These are phyloP conservation scores for Noctua janthe DNA, from an alignment of 2,888 invertebrate genomes.

Conservation along the genomic window DNA sequence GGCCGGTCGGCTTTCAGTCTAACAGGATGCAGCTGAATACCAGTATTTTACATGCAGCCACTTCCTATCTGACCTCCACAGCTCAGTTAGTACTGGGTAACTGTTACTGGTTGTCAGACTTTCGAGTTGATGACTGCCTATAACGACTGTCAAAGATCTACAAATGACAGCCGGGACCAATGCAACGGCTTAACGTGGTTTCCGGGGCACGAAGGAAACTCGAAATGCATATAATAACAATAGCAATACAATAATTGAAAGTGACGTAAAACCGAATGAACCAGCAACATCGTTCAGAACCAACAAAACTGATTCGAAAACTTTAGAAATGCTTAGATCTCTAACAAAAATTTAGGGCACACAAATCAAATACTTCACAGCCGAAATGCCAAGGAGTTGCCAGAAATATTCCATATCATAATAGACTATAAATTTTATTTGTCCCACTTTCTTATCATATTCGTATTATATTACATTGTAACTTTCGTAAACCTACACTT, in stretches of 20 bases:
- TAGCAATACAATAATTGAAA: neutral
- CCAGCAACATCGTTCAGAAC: neutral
- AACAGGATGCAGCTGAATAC: too few relatives aligned
- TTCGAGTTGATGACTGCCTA: too few relatives aligned
- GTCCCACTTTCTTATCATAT: conserved; percentile 52
- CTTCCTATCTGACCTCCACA: too few relatives aligned
- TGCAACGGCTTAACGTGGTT: too few relatives aligned
- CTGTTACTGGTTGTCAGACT: too few relatives aligned
- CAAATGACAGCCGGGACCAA: too few relatives aligned
- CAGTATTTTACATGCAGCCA: too few relatives aligned
- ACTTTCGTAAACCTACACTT: conserved; percentile 39
- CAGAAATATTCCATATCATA: conserved; percentile 59
- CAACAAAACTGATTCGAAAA: conserved; percentile 12
- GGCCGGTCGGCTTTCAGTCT: too few relatives aligned
- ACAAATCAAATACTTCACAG: conserved; percentile 59
- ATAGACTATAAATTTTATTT: conserved; percentile 67
- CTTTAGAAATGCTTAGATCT: conserved; percentile 43
- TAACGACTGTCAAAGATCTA: too few relatives aligned
- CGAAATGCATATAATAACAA: too few relatives aligned
- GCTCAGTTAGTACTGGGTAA: too few relatives aligned
- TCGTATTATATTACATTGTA: conserved; percentile 40
- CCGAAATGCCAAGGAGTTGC: conserved; percentile 43
- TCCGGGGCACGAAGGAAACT: too few relatives aligned
- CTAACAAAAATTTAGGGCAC: conserved; percentile 45
- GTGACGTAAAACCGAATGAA: neutral